Base-by-base conservation (phyloP, 2,797 vertebrate species). In the Epinephelus coioides region DNA sequence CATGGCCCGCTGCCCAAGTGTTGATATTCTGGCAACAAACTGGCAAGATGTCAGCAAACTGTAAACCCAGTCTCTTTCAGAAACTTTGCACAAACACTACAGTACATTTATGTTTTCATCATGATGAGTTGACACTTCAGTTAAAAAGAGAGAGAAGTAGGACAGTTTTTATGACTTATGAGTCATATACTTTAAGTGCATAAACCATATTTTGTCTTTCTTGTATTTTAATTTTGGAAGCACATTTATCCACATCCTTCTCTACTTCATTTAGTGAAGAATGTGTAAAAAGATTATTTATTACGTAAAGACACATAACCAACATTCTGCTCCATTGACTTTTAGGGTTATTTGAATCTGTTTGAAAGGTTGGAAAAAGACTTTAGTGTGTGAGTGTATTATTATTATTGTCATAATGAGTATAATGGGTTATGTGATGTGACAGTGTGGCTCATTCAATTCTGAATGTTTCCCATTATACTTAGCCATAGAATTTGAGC, bases 11-110 rank as follows among this genome's bases (percentile, higher is more conserved):
- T 65, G 1, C 54, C 43, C 25, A 47, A 30, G 18, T 57, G 47
- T 56, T 17, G 14, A 34, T 67, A 40, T 69, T 34, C 43, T 49
- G 51, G 55, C 44, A 59, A 34, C 44, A 59, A 51, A 9, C 49
- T 51, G 63, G 51, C 63, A 66, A 66, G 27, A 63, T 21, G 50
- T 54, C 60, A 21, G 5, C 13, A 62, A 30, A 62, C 23, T 53
- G 34, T 71, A 43, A 72, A 72, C 57, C 61, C 23, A 73, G 44
- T 34, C 21, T 34, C 17, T 7, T 10, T 12, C 40, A 43, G 40
- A 50, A 11, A n/a, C 57, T 51, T 46, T n/a, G 61, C 40, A 25
- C 61, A 49, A 27, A 49, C 44, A 30, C 61, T 30, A 23, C 46
- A 34, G 2, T 10, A 30, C 62, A 65, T 50, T n/a, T 13, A 65